These are phyloP conservation scores for Sebastiscus tertius DNA, from an alignment of 2,797 vertebrate species.

Conservation along the genomic window DNA sequence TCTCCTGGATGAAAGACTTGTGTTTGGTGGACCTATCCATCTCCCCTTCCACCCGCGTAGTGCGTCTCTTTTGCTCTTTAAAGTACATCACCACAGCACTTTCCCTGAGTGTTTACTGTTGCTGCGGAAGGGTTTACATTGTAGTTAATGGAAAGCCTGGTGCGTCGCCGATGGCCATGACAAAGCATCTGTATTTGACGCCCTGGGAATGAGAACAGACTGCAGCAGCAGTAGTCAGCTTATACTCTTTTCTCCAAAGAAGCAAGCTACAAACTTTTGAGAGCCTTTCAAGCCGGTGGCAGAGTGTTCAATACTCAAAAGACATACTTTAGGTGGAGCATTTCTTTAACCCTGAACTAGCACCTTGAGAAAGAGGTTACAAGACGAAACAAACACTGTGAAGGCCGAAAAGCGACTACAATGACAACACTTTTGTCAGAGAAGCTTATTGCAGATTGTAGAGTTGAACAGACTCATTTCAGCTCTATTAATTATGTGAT, in stretches of 20 bases:
- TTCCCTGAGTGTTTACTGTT: no score
- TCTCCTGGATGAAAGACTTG: no score
- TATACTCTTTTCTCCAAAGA: neutral
- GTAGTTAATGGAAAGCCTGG: no score
- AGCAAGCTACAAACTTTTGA: neutral
- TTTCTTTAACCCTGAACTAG: neutral
- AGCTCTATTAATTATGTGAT: conserved; percentile 15
- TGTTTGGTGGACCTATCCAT: rapidly evolving
- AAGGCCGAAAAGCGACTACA: no score
- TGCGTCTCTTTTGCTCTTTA: no score
- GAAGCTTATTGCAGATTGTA: neutral
- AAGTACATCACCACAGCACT: no score
- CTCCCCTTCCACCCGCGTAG: rapidly evolving
- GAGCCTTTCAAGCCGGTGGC: rapidly evolving
- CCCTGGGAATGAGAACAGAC: no score
- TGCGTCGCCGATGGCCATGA: rapidly evolving
- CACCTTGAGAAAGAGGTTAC: neutral
- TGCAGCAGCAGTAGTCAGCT: no score
- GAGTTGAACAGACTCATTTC: neutral
- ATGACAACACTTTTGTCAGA: neutral
- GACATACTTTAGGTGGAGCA: neutral
- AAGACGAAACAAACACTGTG: neutral
- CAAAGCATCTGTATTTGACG: no score
- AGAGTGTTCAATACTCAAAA: neutral
- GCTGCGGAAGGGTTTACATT: no score